Evolutionary conservation across 2,888 invertebrate species (phyloP).

Genomic region (Yponomeuta cagnagella): DNA sequence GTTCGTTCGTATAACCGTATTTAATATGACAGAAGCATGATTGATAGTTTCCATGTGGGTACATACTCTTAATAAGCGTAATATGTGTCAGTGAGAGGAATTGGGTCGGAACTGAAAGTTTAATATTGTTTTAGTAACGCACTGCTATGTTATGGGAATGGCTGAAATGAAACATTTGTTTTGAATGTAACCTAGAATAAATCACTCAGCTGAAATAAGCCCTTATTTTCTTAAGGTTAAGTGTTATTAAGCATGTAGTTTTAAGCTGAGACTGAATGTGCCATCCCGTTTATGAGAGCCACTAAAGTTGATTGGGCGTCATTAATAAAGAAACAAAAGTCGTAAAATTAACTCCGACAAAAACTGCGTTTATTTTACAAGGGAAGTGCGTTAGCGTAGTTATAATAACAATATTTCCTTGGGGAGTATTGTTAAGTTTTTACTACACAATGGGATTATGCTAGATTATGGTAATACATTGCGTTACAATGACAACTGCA

Average conservation of each 20-base stretch:
- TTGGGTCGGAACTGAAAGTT: constrained; percentile 22
- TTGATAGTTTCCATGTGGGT: constrained; percentile 43
- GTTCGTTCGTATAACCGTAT: constrained; percentile 19
- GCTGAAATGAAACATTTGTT: background rate
- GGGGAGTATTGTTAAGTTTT: background rate
- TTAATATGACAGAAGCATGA: constrained; percentile 45
- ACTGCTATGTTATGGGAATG: constrained; percentile 1
- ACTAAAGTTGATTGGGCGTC: constrained; percentile 1
- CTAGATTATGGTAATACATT: too few relatives aligned
- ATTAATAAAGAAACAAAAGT: background rate
- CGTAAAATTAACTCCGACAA: background rate
- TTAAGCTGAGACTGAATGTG: background rate
- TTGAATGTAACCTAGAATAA: background rate
- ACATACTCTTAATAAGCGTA: constrained; percentile 40
- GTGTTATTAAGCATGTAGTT: background rate
- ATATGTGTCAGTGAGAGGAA: constrained; percentile 23
- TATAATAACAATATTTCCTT: background rate
- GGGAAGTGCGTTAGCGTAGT: background rate
- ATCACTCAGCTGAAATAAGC: background rate
- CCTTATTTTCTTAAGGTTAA: background rate
- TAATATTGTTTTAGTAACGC: constrained; percentile 6
- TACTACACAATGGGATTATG: too few relatives aligned
- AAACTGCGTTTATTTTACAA: background rate
- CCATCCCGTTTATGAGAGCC: background rate
- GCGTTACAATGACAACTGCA: too few relatives aligned